Percentiles rank a stretch among this genome's conserved stretches.
These are phyloP conservation scores for Carduelis carduelis DNA, from an alignment of 2,797 vertebrate genomes.

Conservation along the genomic window DNA sequence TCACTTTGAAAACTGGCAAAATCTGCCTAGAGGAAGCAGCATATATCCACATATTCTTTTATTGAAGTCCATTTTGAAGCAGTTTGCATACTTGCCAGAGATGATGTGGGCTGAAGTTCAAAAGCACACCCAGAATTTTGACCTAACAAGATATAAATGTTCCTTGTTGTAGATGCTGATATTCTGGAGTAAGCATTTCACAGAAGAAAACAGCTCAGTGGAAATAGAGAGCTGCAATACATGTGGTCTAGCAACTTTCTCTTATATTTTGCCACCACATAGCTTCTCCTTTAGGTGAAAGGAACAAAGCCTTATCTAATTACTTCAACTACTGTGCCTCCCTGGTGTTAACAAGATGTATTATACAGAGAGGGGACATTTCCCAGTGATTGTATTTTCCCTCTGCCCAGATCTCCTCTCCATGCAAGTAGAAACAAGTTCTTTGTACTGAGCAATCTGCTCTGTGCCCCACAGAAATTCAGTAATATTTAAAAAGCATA, in stretches of 20 bases:
- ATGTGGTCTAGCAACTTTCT: neutral
- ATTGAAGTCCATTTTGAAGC: neutral
- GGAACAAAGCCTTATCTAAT: neutral
- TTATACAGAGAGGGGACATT: neutral
- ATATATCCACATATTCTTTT: neutral
- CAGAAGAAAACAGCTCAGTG: neutral
- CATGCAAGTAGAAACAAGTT: neutral
- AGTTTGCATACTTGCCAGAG: neutral
- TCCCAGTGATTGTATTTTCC: slow-evolving; percentile 7
- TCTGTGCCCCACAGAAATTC: neutral
- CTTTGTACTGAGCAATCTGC: neutral
- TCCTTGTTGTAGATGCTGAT: neutral
- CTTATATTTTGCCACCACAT: neutral
- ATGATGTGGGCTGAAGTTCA: neutral
- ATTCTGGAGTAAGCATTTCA: neutral
- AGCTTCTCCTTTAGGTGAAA: slow-evolving; percentile 40
- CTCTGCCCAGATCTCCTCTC: neutral
- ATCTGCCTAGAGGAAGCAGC: neutral
- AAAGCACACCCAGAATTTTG: neutral
- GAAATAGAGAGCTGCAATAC: neutral
- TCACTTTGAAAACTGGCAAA: neutral
- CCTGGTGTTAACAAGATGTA: neutral
- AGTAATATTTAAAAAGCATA: neutral
- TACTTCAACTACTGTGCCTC: neutral
- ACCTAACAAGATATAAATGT: neutral